A percentile compares a stretch with the other conserved stretches of the same genome.
These are phyloP conservation scores for Lycopodina hypogea DNA, from an alignment of 37 sponge, comb jelly and placozoan genomes.

Conservation along the genomic window DNA sequence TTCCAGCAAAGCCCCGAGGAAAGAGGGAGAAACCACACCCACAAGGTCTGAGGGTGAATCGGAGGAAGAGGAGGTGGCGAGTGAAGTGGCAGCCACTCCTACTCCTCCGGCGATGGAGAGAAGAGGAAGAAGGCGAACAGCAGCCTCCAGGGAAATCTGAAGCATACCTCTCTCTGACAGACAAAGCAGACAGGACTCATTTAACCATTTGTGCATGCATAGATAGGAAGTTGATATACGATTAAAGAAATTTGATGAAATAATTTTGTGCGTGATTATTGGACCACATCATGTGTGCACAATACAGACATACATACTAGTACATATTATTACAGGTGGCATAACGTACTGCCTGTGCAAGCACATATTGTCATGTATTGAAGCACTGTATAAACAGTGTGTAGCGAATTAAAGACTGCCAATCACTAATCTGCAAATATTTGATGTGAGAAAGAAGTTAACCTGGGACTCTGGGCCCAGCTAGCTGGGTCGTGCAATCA, in stretches of 20 bases:
- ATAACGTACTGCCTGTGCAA: too few relatives aligned
- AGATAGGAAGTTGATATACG: background rate
- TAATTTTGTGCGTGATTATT: too few relatives aligned
- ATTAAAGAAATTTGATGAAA: background rate
- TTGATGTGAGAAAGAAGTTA: too few relatives aligned
- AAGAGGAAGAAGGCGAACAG: background rate
- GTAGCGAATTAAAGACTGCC: too few relatives aligned
- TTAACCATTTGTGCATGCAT: background rate
- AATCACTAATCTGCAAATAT: too few relatives aligned
- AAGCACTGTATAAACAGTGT: too few relatives aligned
- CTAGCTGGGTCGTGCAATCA: conserved; percentile 21
- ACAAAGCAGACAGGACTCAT: background rate
- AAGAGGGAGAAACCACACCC: conserved; percentile 21
- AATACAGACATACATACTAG: too few relatives aligned
- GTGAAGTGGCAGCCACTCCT: background rate
- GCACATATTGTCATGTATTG: too few relatives aligned
- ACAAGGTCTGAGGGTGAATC: conserved; percentile 17
- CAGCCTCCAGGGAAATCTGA: background rate
- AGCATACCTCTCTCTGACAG: too few relatives aligned
- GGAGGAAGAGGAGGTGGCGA: background rate
- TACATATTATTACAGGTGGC: too few relatives aligned
- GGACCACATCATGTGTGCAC: too few relatives aligned
- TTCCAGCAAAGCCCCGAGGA: conserved; percentile 11
- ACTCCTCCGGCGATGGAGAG: background rate
- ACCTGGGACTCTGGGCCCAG: too few relatives aligned